Conservation (phyloP, 2,113 vertebrate genomes). For the Peromyscus leucopus region DNA sequence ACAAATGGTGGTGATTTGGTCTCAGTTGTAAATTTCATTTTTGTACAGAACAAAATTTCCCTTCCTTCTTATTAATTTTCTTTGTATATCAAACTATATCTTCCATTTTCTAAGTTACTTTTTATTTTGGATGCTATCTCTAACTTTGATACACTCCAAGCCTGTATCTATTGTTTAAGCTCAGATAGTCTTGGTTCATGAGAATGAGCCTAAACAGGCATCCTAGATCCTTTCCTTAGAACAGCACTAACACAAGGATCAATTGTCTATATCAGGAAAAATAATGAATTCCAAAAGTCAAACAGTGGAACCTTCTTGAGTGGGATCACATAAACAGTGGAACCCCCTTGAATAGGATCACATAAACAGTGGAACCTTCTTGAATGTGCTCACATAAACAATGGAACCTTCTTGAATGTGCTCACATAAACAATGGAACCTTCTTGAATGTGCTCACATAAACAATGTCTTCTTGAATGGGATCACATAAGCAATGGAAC, state of each 20-base stretch:
- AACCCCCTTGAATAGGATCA: neutral
- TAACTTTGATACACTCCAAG: constrained; percentile 20
- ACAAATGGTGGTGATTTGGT: neutral
- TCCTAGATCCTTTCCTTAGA: neutral
- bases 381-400: no score
- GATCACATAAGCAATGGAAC: no score
- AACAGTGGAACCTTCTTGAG: constrained; percentile 4
- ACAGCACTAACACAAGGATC: neutral
- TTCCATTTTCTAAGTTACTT: constrained; percentile 10
- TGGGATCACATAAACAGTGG: neutral
- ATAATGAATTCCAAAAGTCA: constrained; percentile 44
- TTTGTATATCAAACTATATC: neutral
- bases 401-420: no score
- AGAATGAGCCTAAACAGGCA: constrained; percentile 24
- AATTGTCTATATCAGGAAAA: neutral
- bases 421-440: no score
- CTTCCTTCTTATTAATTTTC: constrained; percentile 24
- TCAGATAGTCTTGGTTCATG: neutral
- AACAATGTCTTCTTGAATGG: no score
- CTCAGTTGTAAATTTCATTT: neutral
- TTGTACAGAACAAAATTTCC: neutral
- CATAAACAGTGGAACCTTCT: no score
- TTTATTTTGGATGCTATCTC: neutral
- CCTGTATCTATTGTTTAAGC: neutral
- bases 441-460: no score